phyloP scores from a whole-genome alignment of 1,140 invertebrate genomes.

The Monochamus saltuarius region DNA sequence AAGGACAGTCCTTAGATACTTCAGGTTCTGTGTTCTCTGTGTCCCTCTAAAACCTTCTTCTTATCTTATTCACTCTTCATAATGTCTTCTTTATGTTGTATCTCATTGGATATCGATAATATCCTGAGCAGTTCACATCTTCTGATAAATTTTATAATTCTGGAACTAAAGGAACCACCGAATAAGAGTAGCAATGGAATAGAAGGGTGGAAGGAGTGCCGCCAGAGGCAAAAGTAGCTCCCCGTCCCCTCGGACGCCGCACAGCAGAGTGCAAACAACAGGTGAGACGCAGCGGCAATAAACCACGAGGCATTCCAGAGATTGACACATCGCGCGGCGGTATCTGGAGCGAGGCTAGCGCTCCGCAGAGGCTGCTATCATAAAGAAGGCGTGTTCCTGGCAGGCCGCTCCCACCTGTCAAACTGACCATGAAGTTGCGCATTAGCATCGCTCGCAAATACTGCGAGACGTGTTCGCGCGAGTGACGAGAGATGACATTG shows the following conservation, averaged over 20 bases:
- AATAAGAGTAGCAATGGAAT: neutral
- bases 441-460: conserved; percentile 34
- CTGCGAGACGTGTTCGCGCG: conserved; percentile 44
- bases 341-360: conserved; percentile 29
- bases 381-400: conserved; percentile 41
- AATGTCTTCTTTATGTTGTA: too few relatives aligned
- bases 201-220: neutral
- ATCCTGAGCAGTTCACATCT: conserved; percentile 8
- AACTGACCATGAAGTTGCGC: conserved; percentile 51
- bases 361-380: conserved; percentile 35
- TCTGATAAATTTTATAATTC: neutral
- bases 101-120: too few relatives aligned
- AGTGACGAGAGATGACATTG: conserved; percentile 53
- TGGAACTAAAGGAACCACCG: neutral
- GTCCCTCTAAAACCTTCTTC: too few relatives aligned
- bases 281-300: conserved; percentile 26
- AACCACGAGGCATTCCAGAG: conserved; percentile 26
- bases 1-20: too few relatives aligned
- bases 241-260: neutral
- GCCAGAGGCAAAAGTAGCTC: neutral
- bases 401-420: conserved; percentile 49
- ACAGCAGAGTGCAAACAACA: neutral
- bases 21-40: too few relatives aligned
- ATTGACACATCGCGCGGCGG: conserved; percentile 24
- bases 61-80: too few relatives aligned